A percentile compares a stretch with the other conserved stretches of the same genome.
Evolutionary conservation across 2,113 vertebrate species (phyloP).

Genomic region (Carassius auratus): DNA sequence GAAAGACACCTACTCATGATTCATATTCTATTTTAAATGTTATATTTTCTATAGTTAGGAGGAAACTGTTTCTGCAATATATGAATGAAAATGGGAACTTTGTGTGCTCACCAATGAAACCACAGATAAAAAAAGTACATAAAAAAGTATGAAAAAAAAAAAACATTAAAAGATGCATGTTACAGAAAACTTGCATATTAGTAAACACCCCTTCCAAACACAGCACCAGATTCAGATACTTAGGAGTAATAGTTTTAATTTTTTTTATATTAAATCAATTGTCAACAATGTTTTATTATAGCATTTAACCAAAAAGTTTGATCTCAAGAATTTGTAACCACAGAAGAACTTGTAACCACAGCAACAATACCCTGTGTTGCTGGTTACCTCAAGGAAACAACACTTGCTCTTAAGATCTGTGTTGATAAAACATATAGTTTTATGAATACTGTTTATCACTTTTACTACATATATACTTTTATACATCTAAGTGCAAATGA

Average conservation of each 20-base stretch:
- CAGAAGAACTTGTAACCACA: background rate
- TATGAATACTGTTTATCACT: background rate
- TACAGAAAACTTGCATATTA: background rate
- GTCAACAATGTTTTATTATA: background rate
- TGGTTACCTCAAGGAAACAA: background rate
- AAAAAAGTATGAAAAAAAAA: background rate
- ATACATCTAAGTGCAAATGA: background rate
- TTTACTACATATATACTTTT: background rate
- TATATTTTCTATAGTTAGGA: slow-evolving; percentile 22
- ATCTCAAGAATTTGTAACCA: background rate
- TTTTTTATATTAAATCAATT: background rate
- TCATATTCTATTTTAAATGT: slow-evolving; percentile 32
- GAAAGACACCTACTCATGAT: slow-evolving; percentile 38
- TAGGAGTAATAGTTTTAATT: background rate
- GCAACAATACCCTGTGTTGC: background rate
- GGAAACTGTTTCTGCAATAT: background rate
- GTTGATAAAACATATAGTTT: background rate
- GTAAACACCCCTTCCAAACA: background rate
- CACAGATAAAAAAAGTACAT: background rate
- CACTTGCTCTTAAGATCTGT: background rate
- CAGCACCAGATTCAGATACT: background rate
- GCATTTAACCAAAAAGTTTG: background rate
- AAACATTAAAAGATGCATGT: background rate
- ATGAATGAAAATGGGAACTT: background rate
- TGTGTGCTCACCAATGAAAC: background rate